Conservation (phyloP, 2,113 vertebrate genomes). For the Oncorhynchus tshawytscha region DNA sequence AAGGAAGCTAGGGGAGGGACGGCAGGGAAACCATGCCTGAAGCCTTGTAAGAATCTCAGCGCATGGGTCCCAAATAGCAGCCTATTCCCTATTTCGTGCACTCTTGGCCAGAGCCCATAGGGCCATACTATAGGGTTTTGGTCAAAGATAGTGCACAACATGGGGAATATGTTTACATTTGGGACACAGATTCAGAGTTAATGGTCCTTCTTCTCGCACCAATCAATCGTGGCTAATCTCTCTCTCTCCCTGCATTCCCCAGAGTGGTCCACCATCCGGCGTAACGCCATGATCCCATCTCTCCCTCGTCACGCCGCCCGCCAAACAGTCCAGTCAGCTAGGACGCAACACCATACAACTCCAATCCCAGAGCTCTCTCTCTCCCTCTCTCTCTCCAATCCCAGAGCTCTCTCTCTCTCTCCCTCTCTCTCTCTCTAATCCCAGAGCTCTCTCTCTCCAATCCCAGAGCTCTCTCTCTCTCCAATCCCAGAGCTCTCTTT, state of each 20-base stretch:
- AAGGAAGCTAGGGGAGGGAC: background rate
- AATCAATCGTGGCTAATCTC: slow-evolving; percentile 56
- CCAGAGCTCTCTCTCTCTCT: background rate
- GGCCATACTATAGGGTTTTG: too few relatives aligned
- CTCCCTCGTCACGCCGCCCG: background rate
- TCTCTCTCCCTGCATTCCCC: slow-evolving; percentile 16
- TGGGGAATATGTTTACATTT: too few relatives aligned
- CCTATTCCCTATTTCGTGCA: too few relatives aligned
- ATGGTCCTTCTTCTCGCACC: slow-evolving; percentile 45
- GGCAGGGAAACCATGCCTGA: slow-evolving; percentile 26
- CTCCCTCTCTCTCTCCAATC: background rate
- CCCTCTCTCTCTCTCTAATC: too few relatives aligned
- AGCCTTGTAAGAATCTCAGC: slow-evolving; percentile 45
- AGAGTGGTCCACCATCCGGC: slow-evolving; percentile 1
- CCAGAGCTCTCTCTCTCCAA: too few relatives aligned
- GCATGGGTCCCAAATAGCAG: too few relatives aligned
- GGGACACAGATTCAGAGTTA: slow-evolving; percentile 33
- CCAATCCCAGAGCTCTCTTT: too few relatives aligned
- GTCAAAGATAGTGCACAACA: too few relatives aligned
- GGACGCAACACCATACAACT: background rate
- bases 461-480: too few relatives aligned
- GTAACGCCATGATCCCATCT: slow-evolving; percentile 30
- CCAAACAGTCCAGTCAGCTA: background rate
- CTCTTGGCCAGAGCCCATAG: too few relatives aligned
- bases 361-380: background rate